Evolutionary conservation across 2,888 invertebrate genomes (phyloP).

Genomic region (Melanostoma mellinum): DNA sequence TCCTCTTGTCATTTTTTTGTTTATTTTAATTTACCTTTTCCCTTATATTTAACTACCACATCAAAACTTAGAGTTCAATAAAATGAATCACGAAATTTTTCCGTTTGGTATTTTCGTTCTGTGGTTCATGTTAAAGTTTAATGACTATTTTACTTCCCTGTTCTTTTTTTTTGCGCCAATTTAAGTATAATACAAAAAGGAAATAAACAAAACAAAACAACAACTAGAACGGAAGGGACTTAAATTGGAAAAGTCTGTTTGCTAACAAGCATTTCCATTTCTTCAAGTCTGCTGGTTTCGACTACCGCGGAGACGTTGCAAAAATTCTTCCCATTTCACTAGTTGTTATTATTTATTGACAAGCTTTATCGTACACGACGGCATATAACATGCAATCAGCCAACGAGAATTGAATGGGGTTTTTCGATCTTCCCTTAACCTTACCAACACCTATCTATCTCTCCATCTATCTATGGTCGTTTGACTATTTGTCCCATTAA

Average conservation of each 20-base stretch:
- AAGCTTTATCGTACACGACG: conserved; percentile 19
- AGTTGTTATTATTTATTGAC: conserved; percentile 56
- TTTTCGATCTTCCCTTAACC: conserved; percentile 2
- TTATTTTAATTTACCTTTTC: conserved; percentile 36
- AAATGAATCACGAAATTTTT: conserved; percentile 49
- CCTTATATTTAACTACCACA: conserved; percentile 1
- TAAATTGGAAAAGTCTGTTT: conserved; percentile 37
- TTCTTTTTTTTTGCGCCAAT: conserved; percentile 3
- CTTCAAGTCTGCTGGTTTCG: conserved; percentile 5
- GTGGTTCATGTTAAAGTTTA: conserved; percentile 49
- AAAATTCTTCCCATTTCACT: background rate
- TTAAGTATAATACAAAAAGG: background rate
- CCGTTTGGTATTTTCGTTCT: conserved; percentile 14
- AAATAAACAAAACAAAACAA: background rate
- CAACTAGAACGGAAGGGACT: background rate
- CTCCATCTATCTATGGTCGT: background rate
- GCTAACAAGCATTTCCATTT: conserved; percentile 20
- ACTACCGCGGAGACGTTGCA: background rate
- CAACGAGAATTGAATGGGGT: conserved; percentile 33
- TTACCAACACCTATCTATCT: conserved; percentile 10
- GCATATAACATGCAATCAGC: conserved; percentile 39
- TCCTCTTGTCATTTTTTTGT: conserved; percentile 24
- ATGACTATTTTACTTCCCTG: conserved; percentile 19
- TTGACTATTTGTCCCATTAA: conserved; percentile 16
- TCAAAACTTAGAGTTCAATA: conserved; percentile 12